Conservation (phyloP, 2,113 vertebrate genomes). For the Indicator maculatus region DNA sequence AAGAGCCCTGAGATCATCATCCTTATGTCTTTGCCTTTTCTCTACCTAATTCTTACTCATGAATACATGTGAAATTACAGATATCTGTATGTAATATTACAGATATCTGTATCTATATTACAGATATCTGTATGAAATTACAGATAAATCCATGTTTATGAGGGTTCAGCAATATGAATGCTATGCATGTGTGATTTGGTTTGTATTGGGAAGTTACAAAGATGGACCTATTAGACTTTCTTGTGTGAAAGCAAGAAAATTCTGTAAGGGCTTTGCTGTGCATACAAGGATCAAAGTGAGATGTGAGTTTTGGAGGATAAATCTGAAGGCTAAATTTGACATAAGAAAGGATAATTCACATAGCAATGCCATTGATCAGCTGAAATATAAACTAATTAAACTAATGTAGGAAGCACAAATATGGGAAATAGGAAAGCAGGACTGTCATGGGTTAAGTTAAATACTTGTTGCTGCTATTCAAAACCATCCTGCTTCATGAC, state of each 20-base stretch:
- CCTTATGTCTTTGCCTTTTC: neutral
- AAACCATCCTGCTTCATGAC: too few species aligned
- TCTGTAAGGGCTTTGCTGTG: neutral
- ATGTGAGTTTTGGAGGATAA: neutral
- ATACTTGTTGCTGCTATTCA: too few species aligned
- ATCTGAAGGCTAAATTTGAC: neutral
- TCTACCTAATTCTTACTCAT: neutral
- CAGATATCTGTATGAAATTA: neutral
- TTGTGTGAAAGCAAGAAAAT: neutral
- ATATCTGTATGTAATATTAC: neutral
- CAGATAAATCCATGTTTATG: neutral
- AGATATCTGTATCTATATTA: neutral
- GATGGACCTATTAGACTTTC: neutral
- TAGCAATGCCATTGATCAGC: neutral
- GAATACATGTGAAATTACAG: neutral
- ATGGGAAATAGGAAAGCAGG: too few species aligned
- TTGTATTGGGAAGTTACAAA: neutral
- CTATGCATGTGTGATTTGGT: neutral
- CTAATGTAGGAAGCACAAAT: too few species aligned
- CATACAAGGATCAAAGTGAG: neutral
- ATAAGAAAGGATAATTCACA: neutral
- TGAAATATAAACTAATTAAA: neutral
- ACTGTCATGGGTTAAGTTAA: too few species aligned
- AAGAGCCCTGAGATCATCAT: neutral
- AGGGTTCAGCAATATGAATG: neutral